These are phyloP conservation scores for Apamea monoglypha DNA, from an alignment of 2,888 invertebrate species.

Conservation along the genomic window DNA sequence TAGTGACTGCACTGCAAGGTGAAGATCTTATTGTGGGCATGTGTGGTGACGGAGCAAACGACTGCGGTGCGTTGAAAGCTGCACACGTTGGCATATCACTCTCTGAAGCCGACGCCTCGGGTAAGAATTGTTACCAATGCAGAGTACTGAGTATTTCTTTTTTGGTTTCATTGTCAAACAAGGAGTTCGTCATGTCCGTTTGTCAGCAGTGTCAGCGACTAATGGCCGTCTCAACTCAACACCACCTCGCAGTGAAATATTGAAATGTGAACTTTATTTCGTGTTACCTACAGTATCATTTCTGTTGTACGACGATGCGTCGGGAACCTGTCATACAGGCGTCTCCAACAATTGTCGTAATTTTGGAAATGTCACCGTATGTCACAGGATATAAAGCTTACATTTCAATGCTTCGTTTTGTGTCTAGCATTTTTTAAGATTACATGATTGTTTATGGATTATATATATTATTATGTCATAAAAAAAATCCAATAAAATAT, in stretches of 20 bases:
- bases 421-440: neutral
- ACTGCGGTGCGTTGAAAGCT: conserved; percentile 96
- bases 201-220: neutral
- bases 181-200: neutral
- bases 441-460: neutral
- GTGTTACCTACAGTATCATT: neutral
- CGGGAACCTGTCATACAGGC: neutral
- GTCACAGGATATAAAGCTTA: neutral
- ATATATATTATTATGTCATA: neutral
- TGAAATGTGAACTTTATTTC: conserved; percentile 1
- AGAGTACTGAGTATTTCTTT: neutral
- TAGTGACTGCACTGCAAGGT: conserved; percentile 93
- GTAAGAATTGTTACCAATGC: conserved; percentile 64
- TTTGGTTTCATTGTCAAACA: neutral
- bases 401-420: neutral
- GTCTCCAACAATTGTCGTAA: neutral
- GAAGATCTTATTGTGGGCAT: conserved; percentile 93
- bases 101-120: conserved; percentile 95
- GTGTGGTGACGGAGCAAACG: conserved; percentile 95
- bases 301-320: neutral
- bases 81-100: conserved; percentile 97
- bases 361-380: neutral
- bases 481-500: neutral
- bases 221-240: neutral
- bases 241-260: neutral